phyloP scores from a whole-genome alignment of 2,113 vertebrate species.

The Colius striatus region DNA sequence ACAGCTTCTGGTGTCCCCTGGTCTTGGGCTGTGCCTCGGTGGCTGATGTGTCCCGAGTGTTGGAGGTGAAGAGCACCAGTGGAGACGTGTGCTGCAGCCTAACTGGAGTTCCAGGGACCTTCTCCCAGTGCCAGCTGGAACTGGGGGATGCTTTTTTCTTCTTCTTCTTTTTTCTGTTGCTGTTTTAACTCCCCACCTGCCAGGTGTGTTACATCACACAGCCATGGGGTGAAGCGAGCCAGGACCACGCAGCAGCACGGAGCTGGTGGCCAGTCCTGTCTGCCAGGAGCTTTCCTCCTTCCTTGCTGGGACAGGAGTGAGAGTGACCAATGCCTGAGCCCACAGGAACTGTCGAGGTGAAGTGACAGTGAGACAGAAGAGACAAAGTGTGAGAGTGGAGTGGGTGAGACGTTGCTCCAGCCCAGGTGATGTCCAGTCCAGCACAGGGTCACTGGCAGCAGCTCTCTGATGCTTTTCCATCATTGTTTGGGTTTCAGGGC shows the following conservation, averaged over 20 bases:
- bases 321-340: background rate
- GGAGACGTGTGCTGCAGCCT: background rate
- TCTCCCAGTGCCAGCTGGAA: background rate
- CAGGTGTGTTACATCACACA: background rate
- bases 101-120: background rate
- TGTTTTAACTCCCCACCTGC: background rate
- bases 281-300: background rate
- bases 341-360: background rate
- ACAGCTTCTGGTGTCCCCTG: constrained; percentile 12
- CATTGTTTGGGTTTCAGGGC: constrained; percentile 18
- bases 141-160: background rate
- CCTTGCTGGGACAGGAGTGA: background rate
- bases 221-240: background rate
- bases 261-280: background rate
- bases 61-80: constrained; percentile 17
- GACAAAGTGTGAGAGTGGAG: background rate
- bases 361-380: constrained; percentile 22
- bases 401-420: background rate
- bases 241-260: background rate
- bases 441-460: background rate
- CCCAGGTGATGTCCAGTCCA: background rate
- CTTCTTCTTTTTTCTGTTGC: background rate
- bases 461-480: constrained; percentile 13
- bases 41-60: background rate
- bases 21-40: background rate